Evolutionary conservation across 2,888 invertebrate species (phyloP), one percentile per base, ranked within the genome.

Genomic region (Ganaspis brasiliensis): DNA sequence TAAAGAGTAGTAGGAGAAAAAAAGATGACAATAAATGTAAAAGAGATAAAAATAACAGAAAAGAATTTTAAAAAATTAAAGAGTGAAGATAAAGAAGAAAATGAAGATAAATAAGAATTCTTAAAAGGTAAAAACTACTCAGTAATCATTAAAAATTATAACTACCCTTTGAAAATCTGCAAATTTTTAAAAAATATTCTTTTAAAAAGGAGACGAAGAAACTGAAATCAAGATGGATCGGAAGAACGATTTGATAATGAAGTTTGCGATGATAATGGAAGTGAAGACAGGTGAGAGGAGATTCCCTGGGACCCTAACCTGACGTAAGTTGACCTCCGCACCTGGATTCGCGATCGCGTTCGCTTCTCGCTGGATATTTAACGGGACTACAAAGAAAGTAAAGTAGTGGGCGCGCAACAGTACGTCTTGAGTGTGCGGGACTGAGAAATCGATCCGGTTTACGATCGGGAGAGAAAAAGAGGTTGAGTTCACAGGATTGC

Each of bases 311-410:
- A 86, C 89, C 89, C 87, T 89, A 88, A 89, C 89, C 89, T 89
- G 87, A 85, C 88, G 86, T 87, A 89, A 89, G 88, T 87, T 88
- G 89, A 89, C 89, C 89, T 88, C 88, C 86, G 87, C 87, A 88
- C 87, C 86, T 87, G 86, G 86, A 89, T 89, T 89, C 87, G 87
- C 86, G 85, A 87, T 86, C 85, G 85, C 86, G 85, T 87, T 86
- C 85, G 80, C 83, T 81, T 82, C 79, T 76, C 81, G 82, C 59
- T 71, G 21, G 82, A 84, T 84, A 84, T 86, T 89, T 89, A 89
- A 89, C 89, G 89, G 89, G 87, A 89, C 86, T 83, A 82, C 85
- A 82, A 88, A 86, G 89, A 89, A 89, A 89, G 89, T 89, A 89
- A 89, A 89, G 87, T 87, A 85, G 84, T 45, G 67, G 67, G 40